These are phyloP conservation scores for Oreohelix idahoensis DNA, from an alignment of 1,140 invertebrate species.

Conservation along the genomic window DNA sequence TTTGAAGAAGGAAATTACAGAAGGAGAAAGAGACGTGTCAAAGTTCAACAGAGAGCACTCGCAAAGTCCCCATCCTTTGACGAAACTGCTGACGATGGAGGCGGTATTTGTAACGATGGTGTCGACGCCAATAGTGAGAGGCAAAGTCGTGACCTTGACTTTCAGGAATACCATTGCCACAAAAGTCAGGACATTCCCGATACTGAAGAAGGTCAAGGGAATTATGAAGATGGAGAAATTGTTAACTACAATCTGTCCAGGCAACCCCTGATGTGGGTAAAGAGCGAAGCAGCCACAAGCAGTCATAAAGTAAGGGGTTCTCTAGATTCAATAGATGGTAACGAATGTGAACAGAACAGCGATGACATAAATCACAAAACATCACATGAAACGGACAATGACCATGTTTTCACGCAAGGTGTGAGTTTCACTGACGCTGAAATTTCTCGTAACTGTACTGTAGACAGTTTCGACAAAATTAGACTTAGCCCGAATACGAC, in stretches of 20 bases:
- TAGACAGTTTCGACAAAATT: neutral
- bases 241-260: neutral
- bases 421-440: neutral
- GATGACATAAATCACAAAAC: neutral
- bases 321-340: neutral
- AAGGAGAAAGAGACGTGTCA: slow-evolving; percentile 78
- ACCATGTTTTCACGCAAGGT: neutral
- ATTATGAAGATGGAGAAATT: neutral
- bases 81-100: neutral
- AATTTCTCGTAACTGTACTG: neutral
- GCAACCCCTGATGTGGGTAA: neutral
- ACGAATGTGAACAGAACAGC: neutral
- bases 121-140: neutral
- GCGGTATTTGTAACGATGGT: neutral
- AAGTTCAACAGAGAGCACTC: slow-evolving; percentile 36
- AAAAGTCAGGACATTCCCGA: neutral
- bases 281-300: neutral
- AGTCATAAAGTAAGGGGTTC: neutral
- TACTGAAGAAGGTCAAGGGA: neutral
- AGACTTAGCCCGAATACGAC: neutral
- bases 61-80: neutral
- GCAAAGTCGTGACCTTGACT: neutral
- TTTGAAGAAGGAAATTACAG: slow-evolving; percentile 96
- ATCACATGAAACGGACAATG: neutral
- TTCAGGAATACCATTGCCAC: neutral